These are phyloP conservation scores for Metridium senile DNA, from an alignment of 92 coral and sea anemone genomes.

Conservation along the genomic window DNA sequence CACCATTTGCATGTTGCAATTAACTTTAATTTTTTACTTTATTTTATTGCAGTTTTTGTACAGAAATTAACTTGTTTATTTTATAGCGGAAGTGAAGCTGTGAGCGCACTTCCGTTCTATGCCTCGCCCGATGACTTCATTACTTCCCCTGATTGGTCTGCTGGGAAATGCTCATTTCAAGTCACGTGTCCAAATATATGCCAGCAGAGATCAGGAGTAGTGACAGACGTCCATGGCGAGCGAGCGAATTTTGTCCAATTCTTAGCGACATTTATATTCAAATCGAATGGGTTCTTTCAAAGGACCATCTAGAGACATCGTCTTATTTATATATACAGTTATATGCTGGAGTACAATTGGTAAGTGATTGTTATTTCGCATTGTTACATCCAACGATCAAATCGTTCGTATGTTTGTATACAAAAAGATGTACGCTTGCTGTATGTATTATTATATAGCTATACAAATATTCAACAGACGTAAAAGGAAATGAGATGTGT, in stretches of 20 bases:
- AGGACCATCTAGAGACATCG: not conserved
- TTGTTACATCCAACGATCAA: not conserved
- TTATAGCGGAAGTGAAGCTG: constrained; percentile 18
- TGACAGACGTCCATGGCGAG: constrained; percentile 17
- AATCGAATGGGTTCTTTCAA: constrained; percentile 19
- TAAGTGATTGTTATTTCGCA: constrained; percentile 21
- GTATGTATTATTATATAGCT: not conserved
- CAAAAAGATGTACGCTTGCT: not conserved
- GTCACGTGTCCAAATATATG: constrained; percentile 71
- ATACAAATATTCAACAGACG: not conserved
- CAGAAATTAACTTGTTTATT: not conserved
- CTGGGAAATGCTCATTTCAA: constrained; percentile 56
- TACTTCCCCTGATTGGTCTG: constrained; percentile 33
- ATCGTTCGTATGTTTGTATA: not conserved
- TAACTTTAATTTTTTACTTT: not conserved
- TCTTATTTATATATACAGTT: constrained; percentile 18
- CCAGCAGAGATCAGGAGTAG: constrained; percentile 26
- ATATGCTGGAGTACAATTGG: constrained; percentile 19
- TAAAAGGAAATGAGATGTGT: not conserved
- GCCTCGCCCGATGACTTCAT: constrained; percentile 60
- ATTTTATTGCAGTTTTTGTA: not conserved
- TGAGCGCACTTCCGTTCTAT: constrained; percentile 37
- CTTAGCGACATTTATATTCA: constrained; percentile 1
- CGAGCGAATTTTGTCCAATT: not conserved
- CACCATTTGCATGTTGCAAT: not conserved